phyloP scores from a whole-genome alignment of 2,113 vertebrate species.

The Psittacula cyanocephala region DNA sequence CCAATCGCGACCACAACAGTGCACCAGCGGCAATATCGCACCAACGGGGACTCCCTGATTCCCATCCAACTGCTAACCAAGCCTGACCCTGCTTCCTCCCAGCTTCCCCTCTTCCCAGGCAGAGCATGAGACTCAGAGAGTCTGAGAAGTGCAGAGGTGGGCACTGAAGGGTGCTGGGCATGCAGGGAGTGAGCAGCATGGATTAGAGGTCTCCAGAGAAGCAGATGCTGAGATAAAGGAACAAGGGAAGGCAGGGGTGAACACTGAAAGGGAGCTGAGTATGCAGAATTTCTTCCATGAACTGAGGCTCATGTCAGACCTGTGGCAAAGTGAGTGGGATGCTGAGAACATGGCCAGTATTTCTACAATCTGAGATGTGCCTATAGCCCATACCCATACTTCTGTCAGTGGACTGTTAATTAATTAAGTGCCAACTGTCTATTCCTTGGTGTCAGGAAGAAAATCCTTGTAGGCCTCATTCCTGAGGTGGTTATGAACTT shows the following conservation, averaged over 20 bases:
- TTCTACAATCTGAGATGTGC: neutral
- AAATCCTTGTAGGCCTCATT: conserved; percentile 34
- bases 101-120: too few relatives aligned
- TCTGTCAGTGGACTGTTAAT: neutral
- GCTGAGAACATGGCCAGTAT: neutral
- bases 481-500: conserved; percentile 49
- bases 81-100: too few relatives aligned
- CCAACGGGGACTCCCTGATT: too few relatives aligned
- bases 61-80: too few relatives aligned
- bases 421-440: conserved; percentile 10
- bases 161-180: neutral
- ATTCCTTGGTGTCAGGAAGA: neutral
- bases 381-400: neutral
- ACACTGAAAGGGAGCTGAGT: neutral
- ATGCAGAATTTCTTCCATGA: neutral
- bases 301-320: neutral
- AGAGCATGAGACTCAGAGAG: too few relatives aligned
- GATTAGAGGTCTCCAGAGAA: neutral
- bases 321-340: neutral
- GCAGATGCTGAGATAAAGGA: neutral
- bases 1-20: too few relatives aligned
- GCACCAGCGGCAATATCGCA: too few relatives aligned
- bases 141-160: neutral
- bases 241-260: neutral
- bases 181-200: neutral